Conservation (phyloP, 2,888 invertebrate species). For the Cataglyphis cursor region DNA sequence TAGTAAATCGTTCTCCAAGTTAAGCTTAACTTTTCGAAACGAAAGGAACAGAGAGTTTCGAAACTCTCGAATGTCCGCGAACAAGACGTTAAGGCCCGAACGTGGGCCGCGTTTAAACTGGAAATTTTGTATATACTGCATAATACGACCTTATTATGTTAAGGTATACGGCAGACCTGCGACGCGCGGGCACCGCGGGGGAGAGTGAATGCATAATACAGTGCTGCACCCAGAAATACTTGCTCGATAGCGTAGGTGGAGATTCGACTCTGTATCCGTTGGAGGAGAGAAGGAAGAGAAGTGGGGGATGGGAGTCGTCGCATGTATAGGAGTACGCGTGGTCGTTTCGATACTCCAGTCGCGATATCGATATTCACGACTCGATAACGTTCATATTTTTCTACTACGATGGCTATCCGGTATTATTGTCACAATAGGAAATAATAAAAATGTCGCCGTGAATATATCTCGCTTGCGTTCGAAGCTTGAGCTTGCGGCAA, state of each 20-base stretch:
- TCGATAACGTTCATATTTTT: slow-evolving; percentile 21
- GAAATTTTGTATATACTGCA: slow-evolving; percentile 83
- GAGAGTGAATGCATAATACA: slow-evolving; percentile 80
- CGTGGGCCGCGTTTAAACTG: slow-evolving; percentile 77
- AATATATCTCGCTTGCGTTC: slow-evolving; percentile 13
- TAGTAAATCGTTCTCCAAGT: slow-evolving; percentile 33
- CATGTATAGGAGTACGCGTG: slow-evolving; percentile 8
- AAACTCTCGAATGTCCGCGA: slow-evolving; percentile 68
- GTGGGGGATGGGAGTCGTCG: too few relatives aligned
- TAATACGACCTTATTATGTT: slow-evolving; percentile 85
- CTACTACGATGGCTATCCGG: slow-evolving; percentile 13
- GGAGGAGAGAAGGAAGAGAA: slow-evolving; percentile 5
- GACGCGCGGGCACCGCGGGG: slow-evolving; percentile 70
- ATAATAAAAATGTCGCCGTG: slow-evolving; percentile 28
- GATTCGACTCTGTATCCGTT: slow-evolving; percentile 52
- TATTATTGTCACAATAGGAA: slow-evolving; percentile 42
- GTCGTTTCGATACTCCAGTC: not conserved
- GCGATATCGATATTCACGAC: slow-evolving; percentile 44
- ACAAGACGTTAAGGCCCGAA: slow-evolving; percentile 70
- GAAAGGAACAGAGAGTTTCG: slow-evolving; percentile 52
- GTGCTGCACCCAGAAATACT: slow-evolving; percentile 52
- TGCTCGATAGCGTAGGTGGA: slow-evolving; percentile 58
- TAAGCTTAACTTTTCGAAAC: slow-evolving; percentile 62
- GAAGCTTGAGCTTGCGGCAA: not conserved
- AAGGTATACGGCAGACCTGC: slow-evolving; percentile 81